Percentiles rank a stretch among this genome's conserved stretches.
These are phyloP conservation scores for Malacoctenus gilli DNA, from an alignment of 2,797 vertebrate species.

Conservation along the genomic window DNA sequence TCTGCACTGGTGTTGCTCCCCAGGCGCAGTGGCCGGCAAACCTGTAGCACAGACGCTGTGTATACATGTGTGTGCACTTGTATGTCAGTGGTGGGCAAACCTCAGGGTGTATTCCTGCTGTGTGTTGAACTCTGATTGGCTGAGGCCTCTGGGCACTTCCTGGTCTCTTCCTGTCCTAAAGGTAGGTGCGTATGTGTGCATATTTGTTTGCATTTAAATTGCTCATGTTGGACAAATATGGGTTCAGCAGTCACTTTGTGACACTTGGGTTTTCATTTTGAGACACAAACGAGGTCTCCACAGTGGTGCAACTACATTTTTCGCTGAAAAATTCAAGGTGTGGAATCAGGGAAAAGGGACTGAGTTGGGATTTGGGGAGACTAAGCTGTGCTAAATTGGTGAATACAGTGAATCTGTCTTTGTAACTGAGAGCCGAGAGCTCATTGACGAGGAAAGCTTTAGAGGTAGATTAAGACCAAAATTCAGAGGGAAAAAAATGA, in stretches of 20 bases:
- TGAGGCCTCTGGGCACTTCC: slow-evolving; percentile 47
- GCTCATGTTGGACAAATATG: slow-evolving; percentile 1
- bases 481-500: background rate
- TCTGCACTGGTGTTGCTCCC: slow-evolving; percentile 70
- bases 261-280: background rate
- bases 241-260: background rate
- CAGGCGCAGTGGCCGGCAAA: slow-evolving; percentile 55
- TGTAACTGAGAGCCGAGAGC: background rate
- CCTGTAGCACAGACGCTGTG: slow-evolving; percentile 40
- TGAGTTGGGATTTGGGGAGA: background rate
- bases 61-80: slow-evolving; percentile 2
- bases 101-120: slow-evolving; percentile 60
- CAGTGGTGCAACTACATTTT: background rate
- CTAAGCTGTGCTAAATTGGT: slow-evolving; percentile 5
- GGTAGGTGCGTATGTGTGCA: slow-evolving; percentile 8
- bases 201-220: background rate
- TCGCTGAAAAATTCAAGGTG: background rate
- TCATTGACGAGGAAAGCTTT: slow-evolving; percentile 1
- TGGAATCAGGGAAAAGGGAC: background rate
- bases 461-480: slow-evolving; percentile 8
- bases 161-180: slow-evolving; percentile 54
- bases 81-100: slow-evolving; percentile 48
- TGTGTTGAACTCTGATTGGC: slow-evolving; percentile 63
- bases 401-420: slow-evolving; percentile 4
- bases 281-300: background rate